phyloP scores from a whole-genome alignment of 2,113 vertebrate genomes.

The Turdus rufiventris region DNA sequence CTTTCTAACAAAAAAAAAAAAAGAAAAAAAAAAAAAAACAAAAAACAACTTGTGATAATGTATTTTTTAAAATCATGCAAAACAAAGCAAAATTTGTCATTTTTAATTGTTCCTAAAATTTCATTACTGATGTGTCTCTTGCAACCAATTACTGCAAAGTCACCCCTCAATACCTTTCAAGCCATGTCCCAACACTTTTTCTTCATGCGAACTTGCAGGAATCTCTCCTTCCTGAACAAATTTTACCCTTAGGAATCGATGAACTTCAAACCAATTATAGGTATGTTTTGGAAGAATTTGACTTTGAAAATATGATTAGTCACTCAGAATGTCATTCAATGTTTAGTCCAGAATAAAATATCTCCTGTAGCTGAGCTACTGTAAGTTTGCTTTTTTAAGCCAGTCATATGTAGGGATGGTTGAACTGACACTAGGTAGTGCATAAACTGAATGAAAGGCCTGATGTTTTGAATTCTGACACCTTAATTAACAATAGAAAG shows the following conservation, averaged over 20 bases:
- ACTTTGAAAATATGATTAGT: neutral
- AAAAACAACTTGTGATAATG: neutral
- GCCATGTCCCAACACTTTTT: neutral
- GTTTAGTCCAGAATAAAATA: neutral
- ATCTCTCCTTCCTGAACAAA: neutral
- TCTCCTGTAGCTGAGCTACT: neutral
- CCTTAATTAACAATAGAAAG: neutral
- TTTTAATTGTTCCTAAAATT: neutral
- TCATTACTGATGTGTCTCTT: neutral
- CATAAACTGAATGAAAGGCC: neutral
- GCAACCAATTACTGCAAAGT: neutral
- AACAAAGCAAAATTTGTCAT: neutral
- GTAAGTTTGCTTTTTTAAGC: neutral
- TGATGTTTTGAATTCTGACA: neutral
- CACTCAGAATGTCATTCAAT: neutral
- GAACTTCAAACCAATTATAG: neutral
- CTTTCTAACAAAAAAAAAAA: neutral
- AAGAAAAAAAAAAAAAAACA: neutral
- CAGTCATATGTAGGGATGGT: neutral
- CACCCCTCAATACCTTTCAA: neutral
- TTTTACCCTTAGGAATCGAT: neutral
- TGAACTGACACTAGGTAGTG: neutral
- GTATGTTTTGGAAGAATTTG: neutral
- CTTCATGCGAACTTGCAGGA: neutral
- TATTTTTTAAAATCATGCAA: neutral